Evolutionary conservation across 2,888 invertebrate species (phyloP).

Genomic region (Plusia festucae): DNA sequence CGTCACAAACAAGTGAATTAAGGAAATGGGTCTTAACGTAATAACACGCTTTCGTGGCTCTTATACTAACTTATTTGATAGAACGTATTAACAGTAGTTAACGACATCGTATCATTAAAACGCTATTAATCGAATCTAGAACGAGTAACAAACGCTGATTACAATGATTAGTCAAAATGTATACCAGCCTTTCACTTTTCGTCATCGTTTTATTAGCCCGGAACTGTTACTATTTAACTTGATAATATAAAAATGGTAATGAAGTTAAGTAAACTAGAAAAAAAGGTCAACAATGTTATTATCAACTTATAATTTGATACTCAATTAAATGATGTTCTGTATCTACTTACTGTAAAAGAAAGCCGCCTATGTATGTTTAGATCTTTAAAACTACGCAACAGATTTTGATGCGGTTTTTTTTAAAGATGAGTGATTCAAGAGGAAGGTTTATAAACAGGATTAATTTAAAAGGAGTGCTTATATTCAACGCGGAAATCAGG

Average conservation of each 20-base stretch:
- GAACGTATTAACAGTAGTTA: constrained; percentile 26
- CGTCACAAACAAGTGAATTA: constrained; percentile 14
- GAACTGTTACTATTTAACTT: background rate
- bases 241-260: background rate
- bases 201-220: background rate
- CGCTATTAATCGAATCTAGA: constrained; percentile 39
- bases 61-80: constrained; percentile 25
- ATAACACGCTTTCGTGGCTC: constrained; percentile 27
- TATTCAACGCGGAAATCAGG: too few species aligned
- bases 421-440: too few species aligned
- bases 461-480: too few species aligned
- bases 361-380: too few species aligned
- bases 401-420: too few species aligned
- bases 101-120: constrained; percentile 48
- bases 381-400: too few species aligned
- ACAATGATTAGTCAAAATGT: constrained; percentile 18
- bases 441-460: too few species aligned
- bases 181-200: constrained; percentile 26
- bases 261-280: background rate
- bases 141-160: constrained; percentile 12
- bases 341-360: too few species aligned
- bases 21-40: constrained; percentile 16
- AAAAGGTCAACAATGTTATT: background rate
- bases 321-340: background rate
- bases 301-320: background rate